Evolutionary conservation across 2,888 invertebrate species (phyloP).

Genomic region (Netelia melanura): DNA sequence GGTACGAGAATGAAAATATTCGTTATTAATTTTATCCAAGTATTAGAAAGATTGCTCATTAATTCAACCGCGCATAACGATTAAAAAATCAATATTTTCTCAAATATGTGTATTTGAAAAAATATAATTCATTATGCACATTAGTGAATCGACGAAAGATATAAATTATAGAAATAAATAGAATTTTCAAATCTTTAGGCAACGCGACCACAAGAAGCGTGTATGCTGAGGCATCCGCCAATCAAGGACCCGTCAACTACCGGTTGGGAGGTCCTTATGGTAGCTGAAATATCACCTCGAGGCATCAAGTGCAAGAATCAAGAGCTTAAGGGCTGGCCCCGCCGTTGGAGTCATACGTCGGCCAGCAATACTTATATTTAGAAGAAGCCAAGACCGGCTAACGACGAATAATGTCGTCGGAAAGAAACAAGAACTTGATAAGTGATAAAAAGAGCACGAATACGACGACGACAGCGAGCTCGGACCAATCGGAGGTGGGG

Average conservation of each 20-base stretch:
- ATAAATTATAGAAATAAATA: conserved; percentile 1
- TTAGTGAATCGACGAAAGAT: not conserved
- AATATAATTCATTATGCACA: not conserved
- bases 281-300: conserved; percentile 76
- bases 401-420: conserved; percentile 75
- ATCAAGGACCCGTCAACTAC: conserved; percentile 73
- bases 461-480: conserved; percentile 48
- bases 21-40: too few relatives aligned
- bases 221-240: conserved; percentile 79
- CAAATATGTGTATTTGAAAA: too few relatives aligned
- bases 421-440: conserved; percentile 75
- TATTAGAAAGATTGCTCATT: too few relatives aligned
- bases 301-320: conserved; percentile 79
- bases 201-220: conserved; percentile 75
- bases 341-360: conserved; percentile 81
- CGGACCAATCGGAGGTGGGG: conserved; percentile 7
- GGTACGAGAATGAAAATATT: too few relatives aligned
- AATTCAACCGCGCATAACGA: too few relatives aligned
- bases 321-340: conserved; percentile 83
- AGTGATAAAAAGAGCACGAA: conserved; percentile 48
- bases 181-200: conserved; percentile 67
- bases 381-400: conserved; percentile 66
- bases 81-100: too few relatives aligned
- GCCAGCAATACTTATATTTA: conserved; percentile 80
- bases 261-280: conserved; percentile 81